Conservation (phyloP, 64 coral and sea anemone species). For the Platygyra sinensis region DNA sequence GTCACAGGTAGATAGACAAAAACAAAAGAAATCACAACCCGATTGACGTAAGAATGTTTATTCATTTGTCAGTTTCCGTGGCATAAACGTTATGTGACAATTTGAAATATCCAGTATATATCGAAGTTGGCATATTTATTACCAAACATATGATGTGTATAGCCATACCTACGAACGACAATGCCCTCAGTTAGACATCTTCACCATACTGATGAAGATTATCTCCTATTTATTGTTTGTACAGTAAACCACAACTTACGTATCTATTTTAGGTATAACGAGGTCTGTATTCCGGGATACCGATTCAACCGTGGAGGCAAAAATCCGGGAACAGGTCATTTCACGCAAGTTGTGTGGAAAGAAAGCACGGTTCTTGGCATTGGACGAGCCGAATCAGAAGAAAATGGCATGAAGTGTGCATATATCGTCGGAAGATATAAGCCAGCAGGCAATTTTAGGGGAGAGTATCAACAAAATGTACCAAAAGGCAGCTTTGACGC, state of each 20-base stretch:
- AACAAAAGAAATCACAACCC: too few species aligned
- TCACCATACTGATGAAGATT: too few species aligned
- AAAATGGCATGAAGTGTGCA: constrained; percentile 51
- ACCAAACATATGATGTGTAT: too few species aligned
- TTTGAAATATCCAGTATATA: too few species aligned
- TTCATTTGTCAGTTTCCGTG: too few species aligned
- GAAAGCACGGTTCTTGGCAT: constrained; percentile 62
- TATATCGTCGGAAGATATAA: constrained; percentile 67
- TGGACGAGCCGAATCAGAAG: constrained; percentile 58
- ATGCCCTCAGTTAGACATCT: too few species aligned
- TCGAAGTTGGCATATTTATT: too few species aligned
- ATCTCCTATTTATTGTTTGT: not conserved
- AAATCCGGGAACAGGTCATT: constrained; percentile 62
- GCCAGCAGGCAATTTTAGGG: constrained; percentile 6
- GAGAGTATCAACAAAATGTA: constrained; percentile 6
- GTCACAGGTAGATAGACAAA: too few species aligned
- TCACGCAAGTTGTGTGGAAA: constrained; percentile 82
- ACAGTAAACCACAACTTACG: not conserved
- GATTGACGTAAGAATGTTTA: too few species aligned
- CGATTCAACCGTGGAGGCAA: constrained; percentile 42
- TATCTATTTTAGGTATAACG: constrained; percentile 16
- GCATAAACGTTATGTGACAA: too few species aligned
- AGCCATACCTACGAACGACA: too few species aligned
- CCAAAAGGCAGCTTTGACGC: constrained; percentile 16
- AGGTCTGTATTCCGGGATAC: constrained; percentile 70